Conservation (phyloP, 2,113 vertebrate species). For the Platysteira castanea region DNA sequence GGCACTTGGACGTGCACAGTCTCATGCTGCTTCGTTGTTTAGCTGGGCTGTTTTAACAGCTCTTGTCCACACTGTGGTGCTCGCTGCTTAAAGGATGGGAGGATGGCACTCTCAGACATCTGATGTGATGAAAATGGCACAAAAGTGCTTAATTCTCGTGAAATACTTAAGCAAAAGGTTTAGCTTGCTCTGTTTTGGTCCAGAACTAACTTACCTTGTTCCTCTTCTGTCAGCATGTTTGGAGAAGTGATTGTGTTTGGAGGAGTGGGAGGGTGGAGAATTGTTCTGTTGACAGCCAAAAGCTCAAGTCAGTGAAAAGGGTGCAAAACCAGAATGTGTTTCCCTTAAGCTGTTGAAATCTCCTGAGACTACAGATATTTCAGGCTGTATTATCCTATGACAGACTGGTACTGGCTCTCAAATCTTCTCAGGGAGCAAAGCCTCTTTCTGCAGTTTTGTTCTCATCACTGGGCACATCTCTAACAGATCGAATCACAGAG, state of each 20-base stretch:
- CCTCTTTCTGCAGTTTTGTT: neutral
- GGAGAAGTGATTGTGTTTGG: neutral
- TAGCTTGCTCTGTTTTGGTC: neutral
- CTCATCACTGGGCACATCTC: neutral
- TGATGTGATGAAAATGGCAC: neutral
- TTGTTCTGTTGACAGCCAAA: neutral
- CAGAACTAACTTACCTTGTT: neutral
- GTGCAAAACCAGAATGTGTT: neutral
- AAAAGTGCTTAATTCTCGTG: neutral
- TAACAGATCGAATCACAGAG: neutral
- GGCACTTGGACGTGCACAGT: fast-evolving
- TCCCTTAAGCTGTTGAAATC: neutral
- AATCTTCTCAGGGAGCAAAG: neutral
- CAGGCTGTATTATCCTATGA: neutral
- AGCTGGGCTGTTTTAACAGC: neutral
- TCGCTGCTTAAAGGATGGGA: neutral
- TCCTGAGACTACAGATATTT: neutral
- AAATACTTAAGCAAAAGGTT: neutral
- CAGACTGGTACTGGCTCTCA: neutral
- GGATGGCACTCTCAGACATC: neutral
- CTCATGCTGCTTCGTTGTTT: neutral
- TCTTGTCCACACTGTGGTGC: neutral
- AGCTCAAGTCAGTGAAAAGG: neutral
- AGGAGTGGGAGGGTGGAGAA: neutral
- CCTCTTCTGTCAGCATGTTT: neutral